These are phyloP conservation scores for Meghimatium bilineatum DNA, from an alignment of 2,888 invertebrate genomes.

Conservation along the genomic window DNA sequence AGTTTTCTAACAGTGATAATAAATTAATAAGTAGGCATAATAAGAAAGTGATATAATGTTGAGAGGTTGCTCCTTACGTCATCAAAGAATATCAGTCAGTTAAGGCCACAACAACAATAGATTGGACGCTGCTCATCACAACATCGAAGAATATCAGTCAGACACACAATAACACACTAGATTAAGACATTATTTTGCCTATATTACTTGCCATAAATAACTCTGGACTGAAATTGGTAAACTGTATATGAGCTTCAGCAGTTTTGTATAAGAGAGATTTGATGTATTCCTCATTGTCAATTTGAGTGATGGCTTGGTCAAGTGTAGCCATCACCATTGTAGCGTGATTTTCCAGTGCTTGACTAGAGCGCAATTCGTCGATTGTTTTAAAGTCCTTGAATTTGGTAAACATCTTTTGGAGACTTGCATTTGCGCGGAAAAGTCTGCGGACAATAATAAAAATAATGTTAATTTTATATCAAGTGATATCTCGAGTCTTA, in stretches of 20 bases:
- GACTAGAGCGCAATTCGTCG: conserved; percentile 87
- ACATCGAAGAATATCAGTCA: no score
- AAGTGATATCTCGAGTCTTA: no score
- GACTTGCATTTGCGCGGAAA: conserved; percentile 89
- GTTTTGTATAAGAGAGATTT: conserved; percentile 88
- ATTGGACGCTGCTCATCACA: no score
- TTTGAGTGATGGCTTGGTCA: conserved; percentile 90
- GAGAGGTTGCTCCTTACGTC: no score
- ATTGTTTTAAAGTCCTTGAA: conserved; percentile 87
- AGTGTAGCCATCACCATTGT: conserved; percentile 91
- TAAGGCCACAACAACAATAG: no score
- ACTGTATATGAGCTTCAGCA: conserved; percentile 88
- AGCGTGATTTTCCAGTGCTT: conserved; percentile 91
- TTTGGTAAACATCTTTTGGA: conserved; percentile 80
- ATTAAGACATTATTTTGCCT: no score
- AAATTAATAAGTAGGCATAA: no score
- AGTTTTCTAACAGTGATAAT: no score
- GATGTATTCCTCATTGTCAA: conserved; percentile 91
- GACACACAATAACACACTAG: no score
- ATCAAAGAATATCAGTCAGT: no score
- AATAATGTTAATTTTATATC: no score
- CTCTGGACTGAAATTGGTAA: conserved; percentile 90
- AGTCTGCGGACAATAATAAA: conserved; percentile 83
- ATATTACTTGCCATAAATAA: conserved; percentile 90
- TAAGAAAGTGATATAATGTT: no score